phyloP scores from a whole-genome alignment of 1,140 invertebrate species.

The Tetramorium simillimum region DNA sequence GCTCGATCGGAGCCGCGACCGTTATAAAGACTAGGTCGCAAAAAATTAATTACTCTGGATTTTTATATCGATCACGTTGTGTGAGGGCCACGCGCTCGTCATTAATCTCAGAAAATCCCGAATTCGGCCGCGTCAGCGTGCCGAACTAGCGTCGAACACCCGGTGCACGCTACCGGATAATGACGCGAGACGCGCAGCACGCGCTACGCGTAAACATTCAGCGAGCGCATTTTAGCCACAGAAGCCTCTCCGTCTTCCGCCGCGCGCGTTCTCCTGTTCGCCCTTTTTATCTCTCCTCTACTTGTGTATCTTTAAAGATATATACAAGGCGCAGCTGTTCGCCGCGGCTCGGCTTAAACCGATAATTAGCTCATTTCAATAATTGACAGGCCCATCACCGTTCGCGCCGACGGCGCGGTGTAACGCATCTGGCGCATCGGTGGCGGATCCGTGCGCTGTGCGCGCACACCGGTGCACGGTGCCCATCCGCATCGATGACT shows the following conservation, averaged over 20 bases:
- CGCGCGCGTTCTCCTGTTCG: neutral
- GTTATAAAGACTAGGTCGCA: conserved; percentile 30
- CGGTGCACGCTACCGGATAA: conserved; percentile 67
- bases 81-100: conserved; percentile 35
- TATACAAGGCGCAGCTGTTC: conserved; percentile 72
- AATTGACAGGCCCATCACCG: conserved; percentile 81
- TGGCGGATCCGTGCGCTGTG: neutral
- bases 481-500: conserved; percentile 49
- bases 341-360: conserved; percentile 58
- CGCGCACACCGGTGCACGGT: neutral
- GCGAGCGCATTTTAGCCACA: neutral
- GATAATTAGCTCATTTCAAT: conserved; percentile 86
- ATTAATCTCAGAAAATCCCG: conserved; percentile 55
- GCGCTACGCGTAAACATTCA: conserved; percentile 50
- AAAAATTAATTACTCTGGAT: conserved; percentile 54
- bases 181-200: conserved; percentile 66
- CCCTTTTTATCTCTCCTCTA: neutral
- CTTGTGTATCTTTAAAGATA: conserved; percentile 14
- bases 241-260: conserved; percentile 19
- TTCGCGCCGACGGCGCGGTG: conserved; percentile 64
- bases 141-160: conserved; percentile 46
- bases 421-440: conserved; percentile 81
- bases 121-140: conserved; percentile 52
- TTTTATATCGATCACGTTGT: conserved; percentile 26
- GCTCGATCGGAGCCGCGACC: conserved; percentile 11